Evolutionary conservation across 1,140 invertebrate species (phyloP).

Genomic region (Cheumatopsyche charites): DNA sequence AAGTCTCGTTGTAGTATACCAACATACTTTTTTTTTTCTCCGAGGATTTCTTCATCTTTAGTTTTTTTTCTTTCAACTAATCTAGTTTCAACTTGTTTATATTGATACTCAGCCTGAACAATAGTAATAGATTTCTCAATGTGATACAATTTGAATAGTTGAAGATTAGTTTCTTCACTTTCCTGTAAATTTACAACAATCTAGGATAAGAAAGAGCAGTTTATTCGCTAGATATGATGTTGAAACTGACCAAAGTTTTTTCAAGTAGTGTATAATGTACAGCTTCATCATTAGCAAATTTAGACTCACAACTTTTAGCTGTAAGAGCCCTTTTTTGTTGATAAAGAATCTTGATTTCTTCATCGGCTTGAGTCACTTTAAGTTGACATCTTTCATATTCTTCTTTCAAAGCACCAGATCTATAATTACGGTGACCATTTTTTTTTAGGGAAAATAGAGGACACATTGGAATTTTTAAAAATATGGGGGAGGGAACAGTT

Average conservation of each 20-base stretch:
- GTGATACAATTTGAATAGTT: constrained; percentile 92
- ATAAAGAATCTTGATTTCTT: constrained; percentile 98
- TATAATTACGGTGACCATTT: constrained; percentile 53
- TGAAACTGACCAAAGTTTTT: constrained; percentile 87
- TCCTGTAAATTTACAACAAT: constrained; percentile 61
- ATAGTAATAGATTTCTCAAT: constrained; percentile 93
- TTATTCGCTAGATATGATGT: too few species aligned
- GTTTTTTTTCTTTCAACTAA: constrained; percentile 85
- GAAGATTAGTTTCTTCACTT: constrained; percentile 88
- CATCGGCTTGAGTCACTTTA: constrained; percentile 96
- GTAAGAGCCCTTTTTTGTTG: constrained; percentile 99
- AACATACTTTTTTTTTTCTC: constrained; percentile 94
- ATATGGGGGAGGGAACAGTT: too few species aligned
- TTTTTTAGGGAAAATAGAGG: too few species aligned
- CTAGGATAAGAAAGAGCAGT: too few species aligned
- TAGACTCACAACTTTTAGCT: constrained; percentile 97
- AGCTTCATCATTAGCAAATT: constrained; percentile 97
- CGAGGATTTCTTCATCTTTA: constrained; percentile 87
- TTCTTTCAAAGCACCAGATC: constrained; percentile 89
- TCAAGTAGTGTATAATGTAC: constrained; percentile 95
- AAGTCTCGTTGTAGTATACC: constrained; percentile 85
- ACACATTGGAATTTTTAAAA: too few species aligned
- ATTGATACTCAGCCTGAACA: constrained; percentile 78
- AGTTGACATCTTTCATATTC: constrained; percentile 93
- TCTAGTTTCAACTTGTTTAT: constrained; percentile 82